phyloP scores from a whole-genome alignment of 2,113 vertebrate species.

The Perca fluviatilis region DNA sequence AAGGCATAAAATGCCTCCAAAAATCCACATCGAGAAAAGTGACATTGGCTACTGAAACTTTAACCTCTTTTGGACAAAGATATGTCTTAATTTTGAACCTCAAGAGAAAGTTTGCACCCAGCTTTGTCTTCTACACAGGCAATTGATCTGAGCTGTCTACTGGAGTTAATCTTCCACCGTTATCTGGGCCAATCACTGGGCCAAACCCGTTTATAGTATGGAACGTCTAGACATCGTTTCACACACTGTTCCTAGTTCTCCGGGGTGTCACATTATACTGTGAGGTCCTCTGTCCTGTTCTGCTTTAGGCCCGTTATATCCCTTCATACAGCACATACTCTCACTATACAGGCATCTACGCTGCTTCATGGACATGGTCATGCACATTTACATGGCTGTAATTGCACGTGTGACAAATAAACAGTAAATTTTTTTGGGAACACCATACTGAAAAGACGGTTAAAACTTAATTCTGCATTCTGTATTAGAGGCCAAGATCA shows the following conservation, averaged over 20 bases:
- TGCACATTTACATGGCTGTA: neutral
- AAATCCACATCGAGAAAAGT: neutral
- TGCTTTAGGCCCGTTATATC: neutral
- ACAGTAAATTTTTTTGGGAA: neutral
- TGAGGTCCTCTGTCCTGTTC: neutral
- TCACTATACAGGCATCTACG: neutral
- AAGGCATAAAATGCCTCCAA: neutral
- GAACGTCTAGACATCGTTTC: constrained; percentile 44
- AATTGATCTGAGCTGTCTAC: constrained; percentile 42
- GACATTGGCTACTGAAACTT: neutral
- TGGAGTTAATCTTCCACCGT: constrained; percentile 43
- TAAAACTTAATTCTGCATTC: neutral
- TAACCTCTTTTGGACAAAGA: neutral
- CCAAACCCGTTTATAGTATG: constrained; percentile 26
- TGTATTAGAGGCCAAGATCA: neutral
- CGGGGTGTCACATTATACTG: constrained; percentile 28
- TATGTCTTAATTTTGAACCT: constrained; percentile 6
- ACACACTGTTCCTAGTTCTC: constrained; percentile 18
- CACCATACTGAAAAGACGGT: neutral
- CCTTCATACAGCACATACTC: neutral
- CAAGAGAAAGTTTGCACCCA: neutral
- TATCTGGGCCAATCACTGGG: constrained; percentile 44
- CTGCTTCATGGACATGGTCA: neutral
- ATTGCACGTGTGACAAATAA: neutral
- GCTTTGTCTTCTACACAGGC: constrained; percentile 3